phyloP scores from a whole-genome alignment of 2,113 vertebrate genomes.

The Limanda limanda region DNA sequence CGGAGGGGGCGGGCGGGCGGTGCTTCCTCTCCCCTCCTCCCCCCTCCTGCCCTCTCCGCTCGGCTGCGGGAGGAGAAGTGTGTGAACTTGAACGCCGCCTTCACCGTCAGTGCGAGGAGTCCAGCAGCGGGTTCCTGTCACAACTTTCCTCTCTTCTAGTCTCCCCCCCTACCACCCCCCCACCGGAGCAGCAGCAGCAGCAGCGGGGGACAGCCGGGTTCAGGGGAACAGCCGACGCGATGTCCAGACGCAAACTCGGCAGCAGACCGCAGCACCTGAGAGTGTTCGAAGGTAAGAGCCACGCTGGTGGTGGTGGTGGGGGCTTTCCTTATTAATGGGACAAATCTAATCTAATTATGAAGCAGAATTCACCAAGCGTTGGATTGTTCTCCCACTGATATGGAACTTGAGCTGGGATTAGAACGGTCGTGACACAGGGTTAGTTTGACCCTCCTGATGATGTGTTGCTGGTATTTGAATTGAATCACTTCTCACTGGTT shows the following conservation, averaged over 20 bases:
- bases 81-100: slow-evolving; percentile 85
- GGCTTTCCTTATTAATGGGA: background rate
- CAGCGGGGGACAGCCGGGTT: slow-evolving; percentile 13
- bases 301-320: background rate
- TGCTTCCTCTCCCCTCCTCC: slow-evolving; percentile 71
- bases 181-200: slow-evolving; percentile 22
- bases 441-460: too few relatives aligned
- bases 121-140: slow-evolving; percentile 34
- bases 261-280: slow-evolving; percentile 87
- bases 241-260: slow-evolving; percentile 87
- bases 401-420: too few relatives aligned
- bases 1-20: slow-evolving; percentile 72
- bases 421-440: too few relatives aligned
- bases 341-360: too few relatives aligned
- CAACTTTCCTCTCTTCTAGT: background rate
- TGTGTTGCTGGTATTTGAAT: too few relatives aligned
- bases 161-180: too few relatives aligned
- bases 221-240: slow-evolving; percentile 62
- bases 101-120: slow-evolving; percentile 57
- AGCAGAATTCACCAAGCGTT: too few relatives aligned
- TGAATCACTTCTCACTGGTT: too few relatives aligned
- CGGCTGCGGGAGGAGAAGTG: slow-evolving; percentile 68
- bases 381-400: too few relatives aligned
- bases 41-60: slow-evolving; percentile 70
- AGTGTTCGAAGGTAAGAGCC: slow-evolving; percentile 80